Base-by-base conservation (phyloP, 2,113 vertebrate genomes). In the Erpornis zantholeuca region DNA sequence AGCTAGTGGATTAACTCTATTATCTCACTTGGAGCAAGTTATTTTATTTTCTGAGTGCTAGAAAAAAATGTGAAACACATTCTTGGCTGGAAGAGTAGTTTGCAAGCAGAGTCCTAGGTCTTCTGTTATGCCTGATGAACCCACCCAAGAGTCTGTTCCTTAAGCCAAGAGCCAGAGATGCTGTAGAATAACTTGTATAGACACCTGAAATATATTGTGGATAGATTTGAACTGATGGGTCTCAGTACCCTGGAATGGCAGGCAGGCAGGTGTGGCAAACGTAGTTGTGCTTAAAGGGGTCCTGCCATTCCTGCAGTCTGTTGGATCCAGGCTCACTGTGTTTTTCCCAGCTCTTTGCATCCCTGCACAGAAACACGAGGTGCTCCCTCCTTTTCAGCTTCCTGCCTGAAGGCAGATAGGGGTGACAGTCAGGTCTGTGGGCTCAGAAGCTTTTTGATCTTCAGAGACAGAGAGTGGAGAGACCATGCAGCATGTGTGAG, bases 321-420 rank as follows among this genome's bases (percentile, higher is more conserved):
- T 6, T 60, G 29, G 19, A 60, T 24, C 24, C 53, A 42, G 35
- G 19, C 10, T 42, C 45, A 24, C 44, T 50, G 16, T 22, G 3
- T 22, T 38, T 81, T 57, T 29, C 54, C 57, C 31, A 75, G 12
- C 15, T 23, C 25, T 64, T 54, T 7, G 0, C 25, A 50, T 53
- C 33, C 16, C 44, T 31, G 20, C 27, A 42, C 28, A 49, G 10
- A 52, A 9, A 40, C 0, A 1, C 5, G 13, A 53, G 3, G 3
- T 38, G 3, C 20, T 90, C 25, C 7, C 12, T 78, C 24, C 28
- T 33, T 71, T 82, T 60, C 47, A 92, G 38, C 7, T 54, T 63
- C 54, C 66, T 64, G 25, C 35, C 33, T 45, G 23, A 12, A 38
- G 63, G 23, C 18, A 60, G 4, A 11, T 15, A 25, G 25, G 40